Base-by-base conservation (phyloP, 35 echinoderm and acorn worm genomes). In the Lytechinus pictus region DNA sequence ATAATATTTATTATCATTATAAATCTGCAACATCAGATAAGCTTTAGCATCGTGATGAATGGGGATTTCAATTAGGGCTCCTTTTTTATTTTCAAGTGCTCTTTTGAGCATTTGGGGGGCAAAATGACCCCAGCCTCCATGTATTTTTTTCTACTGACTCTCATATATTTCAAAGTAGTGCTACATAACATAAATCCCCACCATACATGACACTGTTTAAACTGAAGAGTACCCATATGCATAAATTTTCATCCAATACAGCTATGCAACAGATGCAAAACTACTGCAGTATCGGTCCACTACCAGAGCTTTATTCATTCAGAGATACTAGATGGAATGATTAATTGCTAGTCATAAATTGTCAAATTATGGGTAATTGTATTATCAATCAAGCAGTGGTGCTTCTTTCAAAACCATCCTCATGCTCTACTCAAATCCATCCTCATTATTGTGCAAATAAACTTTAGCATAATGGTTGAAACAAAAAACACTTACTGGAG, bases 301-400 rank as follows among this genome's bases (percentile, higher is more conserved):
- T 79, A 79, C 66, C n/a, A 16, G n/a, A 79, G 66, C 66, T 27
- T 16, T 5, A 58, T 11, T 11, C 56, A 79, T 79, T 79, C 66
- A 79, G 12, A 79, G 66, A 79, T 79, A 79, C 66, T 79, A 79
- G 66, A 79, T 79, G 14, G 66, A 79, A 24, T 79, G 66, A 79
- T 79, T 79, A 79, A 79, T 79, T 79, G 66, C 66, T 5, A 79
- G 66, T 79, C 66, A 79, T 79, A 79, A 79, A 79, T 79, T 79
- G 66, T 79, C 66, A 79, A 79, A 79, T 79, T 79, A 79, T 79
- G 66, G 66, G 66, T 79, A 79, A 79, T 79, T 79, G 66, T 79
- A 79, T 79, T 79, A 79, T 79, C 66, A 79, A 79, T 79, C 66
- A 79, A 4, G 21, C 66, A 16, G 66, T n/a, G 66, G 66, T 79